Evolutionary conservation across 1,140 invertebrate genomes (phyloP).

Genomic region (Manduca sexta): DNA sequence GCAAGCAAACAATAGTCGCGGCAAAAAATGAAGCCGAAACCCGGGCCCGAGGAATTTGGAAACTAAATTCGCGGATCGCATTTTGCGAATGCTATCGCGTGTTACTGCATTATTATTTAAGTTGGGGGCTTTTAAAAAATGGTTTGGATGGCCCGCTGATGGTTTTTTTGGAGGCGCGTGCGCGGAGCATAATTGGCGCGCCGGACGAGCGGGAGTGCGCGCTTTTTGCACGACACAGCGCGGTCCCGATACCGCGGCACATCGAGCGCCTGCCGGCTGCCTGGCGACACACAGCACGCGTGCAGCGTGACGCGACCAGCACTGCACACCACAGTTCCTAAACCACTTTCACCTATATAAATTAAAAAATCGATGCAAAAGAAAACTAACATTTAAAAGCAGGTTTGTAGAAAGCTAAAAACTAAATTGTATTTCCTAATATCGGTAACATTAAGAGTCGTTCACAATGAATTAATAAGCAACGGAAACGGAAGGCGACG

Average conservation of each 20-base stretch:
- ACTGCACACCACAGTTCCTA: too few relatives aligned
- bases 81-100: conserved; percentile 70
- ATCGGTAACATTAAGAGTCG: too few relatives aligned
- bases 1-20: conserved; percentile 57
- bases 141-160: conserved; percentile 49
- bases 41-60: conserved; percentile 53
- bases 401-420: too few relatives aligned
- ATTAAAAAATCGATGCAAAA: too few relatives aligned
- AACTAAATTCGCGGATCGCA: conserved; percentile 69
- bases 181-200: conserved; percentile 63
- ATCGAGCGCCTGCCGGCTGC: too few relatives aligned
- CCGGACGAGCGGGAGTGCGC: conserved; percentile 36
- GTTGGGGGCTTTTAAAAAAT: conserved; percentile 62
- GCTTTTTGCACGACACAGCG: conserved; percentile 28
- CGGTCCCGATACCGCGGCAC: too few relatives aligned
- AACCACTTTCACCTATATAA: too few relatives aligned
- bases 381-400: too few relatives aligned
- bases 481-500: neutral
- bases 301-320: too few relatives aligned
- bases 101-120: conserved; percentile 73
- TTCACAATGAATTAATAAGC: too few relatives aligned
- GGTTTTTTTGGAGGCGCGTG: conserved; percentile 67
- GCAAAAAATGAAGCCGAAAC: conserved; percentile 52
- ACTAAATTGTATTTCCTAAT: too few relatives aligned
- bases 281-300: too few relatives aligned